Conservation (phyloP, 2,888 invertebrate genomes). For the Drosophila meridionalis region DNA sequence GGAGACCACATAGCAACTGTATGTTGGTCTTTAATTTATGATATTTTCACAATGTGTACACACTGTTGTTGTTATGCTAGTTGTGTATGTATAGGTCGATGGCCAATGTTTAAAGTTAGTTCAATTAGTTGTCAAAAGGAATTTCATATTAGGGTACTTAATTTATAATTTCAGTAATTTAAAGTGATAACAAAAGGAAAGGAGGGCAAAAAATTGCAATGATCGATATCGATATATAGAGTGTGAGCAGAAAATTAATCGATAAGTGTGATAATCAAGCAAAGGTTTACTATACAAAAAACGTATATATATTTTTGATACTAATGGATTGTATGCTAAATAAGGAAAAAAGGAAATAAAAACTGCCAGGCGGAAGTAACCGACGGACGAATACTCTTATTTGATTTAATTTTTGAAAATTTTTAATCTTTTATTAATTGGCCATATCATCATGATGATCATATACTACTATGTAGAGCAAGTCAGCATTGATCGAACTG, state of each 20-base stretch:
- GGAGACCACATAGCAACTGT: slow-evolving; percentile 9
- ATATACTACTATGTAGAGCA: too few species aligned
- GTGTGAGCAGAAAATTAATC: not conserved
- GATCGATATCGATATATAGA: not conserved
- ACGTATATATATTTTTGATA: not conserved
- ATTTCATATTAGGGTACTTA: not conserved
- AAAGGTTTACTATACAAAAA: not conserved
- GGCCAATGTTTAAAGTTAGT: not conserved
- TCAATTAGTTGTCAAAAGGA: not conserved
- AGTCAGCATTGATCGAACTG: too few species aligned
- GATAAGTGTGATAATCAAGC: not conserved
- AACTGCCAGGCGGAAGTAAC: not conserved
- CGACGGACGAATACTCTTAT: not conserved
- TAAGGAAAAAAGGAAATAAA: too few species aligned
- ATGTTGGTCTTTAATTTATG: slow-evolving; percentile 29
- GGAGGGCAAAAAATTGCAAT: rapidly evolving
- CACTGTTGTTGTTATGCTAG: slow-evolving; percentile 4
- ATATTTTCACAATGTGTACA: slow-evolving; percentile 21
- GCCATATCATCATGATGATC: too few species aligned
- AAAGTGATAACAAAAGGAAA: not conserved
- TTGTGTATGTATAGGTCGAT: too few species aligned
- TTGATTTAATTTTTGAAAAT: too few species aligned
- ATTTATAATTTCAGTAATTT: not conserved
- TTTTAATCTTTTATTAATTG: too few species aligned
- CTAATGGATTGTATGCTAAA: too few species aligned